Percentiles rank a stretch among this genome's conserved stretches.
Evolutionary conservation across 2,888 invertebrate species (phyloP).

Genomic region (Thymelicus sylvestris): DNA sequence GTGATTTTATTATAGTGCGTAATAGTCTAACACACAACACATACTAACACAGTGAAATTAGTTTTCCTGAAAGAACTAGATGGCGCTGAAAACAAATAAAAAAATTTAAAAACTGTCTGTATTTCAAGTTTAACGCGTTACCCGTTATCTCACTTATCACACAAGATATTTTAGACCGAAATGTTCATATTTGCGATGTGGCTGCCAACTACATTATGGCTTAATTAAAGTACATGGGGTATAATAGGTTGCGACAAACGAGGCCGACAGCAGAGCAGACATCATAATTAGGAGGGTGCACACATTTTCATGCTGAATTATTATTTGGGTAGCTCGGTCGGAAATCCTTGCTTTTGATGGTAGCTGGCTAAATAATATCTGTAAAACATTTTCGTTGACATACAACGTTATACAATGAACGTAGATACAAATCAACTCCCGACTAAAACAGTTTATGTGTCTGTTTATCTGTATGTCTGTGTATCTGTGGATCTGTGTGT

Average conservation of each 20-base stretch:
- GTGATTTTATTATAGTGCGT: too few species aligned
- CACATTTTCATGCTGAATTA: conserved; percentile 6
- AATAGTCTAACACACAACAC: too few species aligned
- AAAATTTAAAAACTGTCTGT: too few species aligned
- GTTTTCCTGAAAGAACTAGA: too few species aligned
- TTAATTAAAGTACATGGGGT: conserved; percentile 20
- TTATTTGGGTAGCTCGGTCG: background rate
- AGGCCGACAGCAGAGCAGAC: conserved; percentile 18
- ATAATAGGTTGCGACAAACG: conserved; percentile 12
- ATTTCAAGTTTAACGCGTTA: too few species aligned
- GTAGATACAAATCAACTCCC: too few species aligned
- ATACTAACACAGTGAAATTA: too few species aligned
- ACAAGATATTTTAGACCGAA: background rate
- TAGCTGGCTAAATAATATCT: background rate
- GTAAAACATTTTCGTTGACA: background rate
- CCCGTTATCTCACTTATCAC: background rate
- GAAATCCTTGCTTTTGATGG: conserved; percentile 7
- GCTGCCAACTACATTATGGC: conserved; percentile 4
- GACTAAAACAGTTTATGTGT: too few species aligned
- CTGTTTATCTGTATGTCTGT: too few species aligned
- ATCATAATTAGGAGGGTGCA: conserved; percentile 30
- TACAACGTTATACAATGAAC: too few species aligned
- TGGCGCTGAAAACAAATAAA: too few species aligned
- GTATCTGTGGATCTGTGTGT: too few species aligned
- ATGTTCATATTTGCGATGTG: conserved; percentile 6